These are phyloP conservation scores for Cydia fagiglandana DNA, from an alignment of 1,140 invertebrate genomes.

Conservation along the genomic window DNA sequence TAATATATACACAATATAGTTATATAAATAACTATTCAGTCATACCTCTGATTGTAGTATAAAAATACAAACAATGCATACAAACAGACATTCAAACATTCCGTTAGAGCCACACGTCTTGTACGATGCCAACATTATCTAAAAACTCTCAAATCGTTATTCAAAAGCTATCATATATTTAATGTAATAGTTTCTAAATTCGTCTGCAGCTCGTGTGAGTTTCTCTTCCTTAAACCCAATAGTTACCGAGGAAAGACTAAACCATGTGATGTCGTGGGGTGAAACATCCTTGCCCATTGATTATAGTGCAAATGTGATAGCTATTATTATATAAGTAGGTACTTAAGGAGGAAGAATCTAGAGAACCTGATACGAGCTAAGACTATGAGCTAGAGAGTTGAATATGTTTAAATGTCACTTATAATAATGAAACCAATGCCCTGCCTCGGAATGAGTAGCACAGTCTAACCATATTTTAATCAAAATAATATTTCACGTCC, in stretches of 20 bases:
- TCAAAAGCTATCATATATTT: not conserved
- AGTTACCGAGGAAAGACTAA: not conserved
- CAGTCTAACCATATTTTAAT: no score
- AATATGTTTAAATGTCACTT: conserved; percentile 6
- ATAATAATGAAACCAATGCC: not conserved
- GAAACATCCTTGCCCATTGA: not conserved
- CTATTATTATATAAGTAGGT: not conserved
- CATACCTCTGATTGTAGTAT: not conserved
- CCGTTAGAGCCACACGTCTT: conserved; percentile 20
- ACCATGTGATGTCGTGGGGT: not conserved
- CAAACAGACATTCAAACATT: conserved; percentile 31
- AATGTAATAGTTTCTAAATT: not conserved
- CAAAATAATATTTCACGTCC: no score
- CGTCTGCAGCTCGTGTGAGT: not conserved
- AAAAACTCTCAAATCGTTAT: conserved; percentile 16
- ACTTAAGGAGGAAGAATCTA: not conserved
- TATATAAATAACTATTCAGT: not conserved
- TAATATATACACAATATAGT: not conserved
- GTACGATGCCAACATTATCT: conserved; percentile 24
- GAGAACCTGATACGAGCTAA: conserved; percentile 19
- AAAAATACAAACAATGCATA: conserved; percentile 1
- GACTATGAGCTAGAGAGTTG: not conserved
- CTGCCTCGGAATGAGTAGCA: not conserved
- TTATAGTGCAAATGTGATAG: not conserved
- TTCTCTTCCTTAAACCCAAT: conserved; percentile 8